These are phyloP conservation scores for Empis stercorea DNA, from an alignment of 2,888 invertebrate species.

Conservation along the genomic window DNA sequence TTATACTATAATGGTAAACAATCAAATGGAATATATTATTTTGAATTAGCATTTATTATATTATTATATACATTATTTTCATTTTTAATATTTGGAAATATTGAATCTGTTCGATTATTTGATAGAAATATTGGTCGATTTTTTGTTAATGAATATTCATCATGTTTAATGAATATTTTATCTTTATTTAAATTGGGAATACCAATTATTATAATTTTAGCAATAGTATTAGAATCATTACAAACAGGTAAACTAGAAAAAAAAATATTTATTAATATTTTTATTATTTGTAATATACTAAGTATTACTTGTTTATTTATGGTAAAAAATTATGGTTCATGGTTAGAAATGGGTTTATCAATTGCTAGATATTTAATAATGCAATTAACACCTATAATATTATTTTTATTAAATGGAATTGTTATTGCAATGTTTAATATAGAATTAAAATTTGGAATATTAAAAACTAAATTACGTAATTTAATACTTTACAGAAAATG, in stretches of 20 bases:
- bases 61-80: slow-evolving; percentile 70
- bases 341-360: slow-evolving; percentile 93
- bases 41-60: slow-evolving; percentile 37
- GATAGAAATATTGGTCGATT: slow-evolving; percentile 87
- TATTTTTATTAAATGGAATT: slow-evolving; percentile 43
- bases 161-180: slow-evolving; percentile 75
- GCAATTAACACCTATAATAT: slow-evolving; percentile 57
- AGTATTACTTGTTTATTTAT: slow-evolving; percentile 74
- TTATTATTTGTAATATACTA: slow-evolving; percentile 74
- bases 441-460: background rate
- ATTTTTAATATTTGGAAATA: slow-evolving; percentile 96
- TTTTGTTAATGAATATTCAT: slow-evolving; percentile 83
- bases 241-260: slow-evolving; percentile 16
- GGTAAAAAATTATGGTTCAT: slow-evolving; percentile 84
- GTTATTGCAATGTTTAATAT: background rate
- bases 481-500: too few species aligned
- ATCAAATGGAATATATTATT: too few species aligned
- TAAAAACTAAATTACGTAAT: too few species aligned
- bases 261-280: slow-evolving; percentile 55
- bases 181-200: slow-evolving; percentile 73
- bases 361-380: slow-evolving; percentile 84
- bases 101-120: slow-evolving; percentile 92
- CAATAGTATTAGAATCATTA: slow-evolving; percentile 18
- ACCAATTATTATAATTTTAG: slow-evolving; percentile 57
- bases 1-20: too few species aligned